Evolutionary conservation across 1,140 invertebrate genomes (phyloP).

Genomic region (Neomicropteryx cornuta): DNA sequence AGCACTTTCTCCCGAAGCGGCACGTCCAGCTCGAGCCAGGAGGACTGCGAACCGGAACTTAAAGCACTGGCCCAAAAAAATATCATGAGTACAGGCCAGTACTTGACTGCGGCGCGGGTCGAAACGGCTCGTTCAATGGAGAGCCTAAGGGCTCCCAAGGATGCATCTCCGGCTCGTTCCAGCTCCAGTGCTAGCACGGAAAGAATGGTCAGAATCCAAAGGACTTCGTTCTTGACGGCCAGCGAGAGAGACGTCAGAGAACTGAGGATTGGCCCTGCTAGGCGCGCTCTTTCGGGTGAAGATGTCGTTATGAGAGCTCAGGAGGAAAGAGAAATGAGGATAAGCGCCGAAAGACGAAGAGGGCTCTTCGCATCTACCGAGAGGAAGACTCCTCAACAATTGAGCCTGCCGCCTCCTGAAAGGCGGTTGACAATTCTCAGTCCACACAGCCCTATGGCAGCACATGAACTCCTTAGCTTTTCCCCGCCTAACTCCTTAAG

Average conservation of each 20-base stretch:
- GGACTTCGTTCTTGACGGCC: slow-evolving; percentile 45
- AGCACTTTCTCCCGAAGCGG: slow-evolving; percentile 49
- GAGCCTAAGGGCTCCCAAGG: slow-evolving; percentile 44
- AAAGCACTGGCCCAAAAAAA: slow-evolving; percentile 37
- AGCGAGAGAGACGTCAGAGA: slow-evolving; percentile 52
- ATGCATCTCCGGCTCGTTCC: slow-evolving; percentile 32
- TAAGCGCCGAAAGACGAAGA: slow-evolving; percentile 47
- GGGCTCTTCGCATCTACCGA: slow-evolving; percentile 54
- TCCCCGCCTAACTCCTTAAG: slow-evolving; percentile 41
- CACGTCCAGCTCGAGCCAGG: slow-evolving; percentile 55
- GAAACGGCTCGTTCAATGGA: slow-evolving; percentile 60
- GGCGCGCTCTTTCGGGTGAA: slow-evolving; percentile 46
- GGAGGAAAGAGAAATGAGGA: slow-evolving; percentile 22
- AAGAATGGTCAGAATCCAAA: slow-evolving; percentile 25
- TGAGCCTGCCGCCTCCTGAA: slow-evolving; percentile 55
- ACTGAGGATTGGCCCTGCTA: slow-evolving; percentile 42
- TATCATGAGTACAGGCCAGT: slow-evolving; percentile 35
- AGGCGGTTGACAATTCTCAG: slow-evolving; percentile 59
- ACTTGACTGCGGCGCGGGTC: slow-evolving; percentile 44
- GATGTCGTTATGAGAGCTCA: slow-evolving; percentile 31
- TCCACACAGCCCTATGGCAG: slow-evolving; percentile 54
- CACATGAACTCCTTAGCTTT: slow-evolving; percentile 47
- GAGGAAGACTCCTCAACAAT: slow-evolving; percentile 47
- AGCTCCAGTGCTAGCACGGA: slow-evolving; percentile 35
- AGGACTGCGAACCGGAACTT: slow-evolving; percentile 49